Conservation (phyloP, 2,113 vertebrate species). For the Natator depressus region DNA sequence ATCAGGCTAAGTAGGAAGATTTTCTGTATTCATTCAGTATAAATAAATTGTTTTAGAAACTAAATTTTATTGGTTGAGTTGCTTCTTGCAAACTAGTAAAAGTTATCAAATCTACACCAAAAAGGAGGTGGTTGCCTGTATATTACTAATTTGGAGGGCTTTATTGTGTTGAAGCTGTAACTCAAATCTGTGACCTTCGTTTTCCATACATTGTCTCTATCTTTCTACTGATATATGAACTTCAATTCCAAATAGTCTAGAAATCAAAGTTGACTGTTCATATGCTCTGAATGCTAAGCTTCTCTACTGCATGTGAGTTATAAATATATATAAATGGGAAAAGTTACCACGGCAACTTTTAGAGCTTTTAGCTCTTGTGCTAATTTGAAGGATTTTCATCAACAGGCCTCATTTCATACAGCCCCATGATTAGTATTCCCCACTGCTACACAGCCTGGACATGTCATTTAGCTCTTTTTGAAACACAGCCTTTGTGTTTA, state of each 20-base stretch:
- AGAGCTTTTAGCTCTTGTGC: neutral
- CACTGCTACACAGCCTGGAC: neutral
- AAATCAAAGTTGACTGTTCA: neutral
- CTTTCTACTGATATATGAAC: neutral
- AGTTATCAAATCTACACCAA: neutral
- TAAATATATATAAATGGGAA: neutral
- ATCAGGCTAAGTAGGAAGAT: neutral
- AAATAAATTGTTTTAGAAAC: neutral
- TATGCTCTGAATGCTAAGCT: neutral
- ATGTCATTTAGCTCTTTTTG: neutral
- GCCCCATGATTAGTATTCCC: neutral
- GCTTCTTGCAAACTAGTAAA: neutral
- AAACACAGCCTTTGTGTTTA: neutral
- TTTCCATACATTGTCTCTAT: neutral
- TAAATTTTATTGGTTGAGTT: neutral
- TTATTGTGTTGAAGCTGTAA: neutral
- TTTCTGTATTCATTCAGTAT: neutral
- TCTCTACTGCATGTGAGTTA: neutral
- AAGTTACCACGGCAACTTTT: neutral
- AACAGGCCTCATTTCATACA: neutral
- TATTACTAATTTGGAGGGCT: neutral
- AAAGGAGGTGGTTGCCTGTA: neutral
- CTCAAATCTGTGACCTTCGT: neutral
- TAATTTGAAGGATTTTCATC: neutral
- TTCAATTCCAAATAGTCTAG: neutral